These are phyloP conservation scores for Amphipyra berbera DNA, from an alignment of 2,888 invertebrate species.

Conservation along the genomic window DNA sequence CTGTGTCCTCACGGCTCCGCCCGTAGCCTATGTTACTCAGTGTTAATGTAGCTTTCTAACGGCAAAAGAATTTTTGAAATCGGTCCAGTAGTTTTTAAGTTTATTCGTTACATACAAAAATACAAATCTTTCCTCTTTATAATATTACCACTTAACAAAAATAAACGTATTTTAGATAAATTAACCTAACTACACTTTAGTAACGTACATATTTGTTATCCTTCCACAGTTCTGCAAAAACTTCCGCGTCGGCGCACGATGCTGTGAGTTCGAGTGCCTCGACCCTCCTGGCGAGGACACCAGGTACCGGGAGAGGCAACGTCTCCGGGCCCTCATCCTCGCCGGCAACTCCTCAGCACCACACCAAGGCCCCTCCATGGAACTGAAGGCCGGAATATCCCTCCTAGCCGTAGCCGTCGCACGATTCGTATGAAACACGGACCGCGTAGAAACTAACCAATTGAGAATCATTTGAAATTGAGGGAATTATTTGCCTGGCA, in stretches of 20 bases:
- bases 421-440: constrained; percentile 78
- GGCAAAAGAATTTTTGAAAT: too few species aligned
- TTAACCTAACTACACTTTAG: too few species aligned
- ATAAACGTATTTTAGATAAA: too few species aligned
- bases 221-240: constrained; percentile 94
- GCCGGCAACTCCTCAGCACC: constrained; percentile 89
- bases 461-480: constrained; percentile 41
- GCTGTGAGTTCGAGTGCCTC: constrained; percentile 97
- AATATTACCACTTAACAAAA: too few species aligned
- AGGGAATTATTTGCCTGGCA: constrained; percentile 36
- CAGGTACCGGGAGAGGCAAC: constrained; percentile 89
- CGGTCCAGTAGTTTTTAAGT: too few species aligned
- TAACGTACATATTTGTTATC: background rate
- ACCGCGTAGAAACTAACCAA: constrained; percentile 49
- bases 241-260: constrained; percentile 95
- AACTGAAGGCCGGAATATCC: constrained; percentile 78
- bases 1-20: too few species aligned
- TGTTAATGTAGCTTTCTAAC: too few species aligned
- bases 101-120: too few species aligned
- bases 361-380: constrained; percentile 70
- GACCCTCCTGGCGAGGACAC: constrained; percentile 93
- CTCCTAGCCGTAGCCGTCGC: constrained; percentile 82
- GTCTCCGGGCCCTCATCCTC: constrained; percentile 90
- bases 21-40: too few species aligned
- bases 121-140: too few species aligned